Evolutionary conservation across 2,113 vertebrate genomes (phyloP).

Genomic region (Actenoides lindsayi): DNA sequence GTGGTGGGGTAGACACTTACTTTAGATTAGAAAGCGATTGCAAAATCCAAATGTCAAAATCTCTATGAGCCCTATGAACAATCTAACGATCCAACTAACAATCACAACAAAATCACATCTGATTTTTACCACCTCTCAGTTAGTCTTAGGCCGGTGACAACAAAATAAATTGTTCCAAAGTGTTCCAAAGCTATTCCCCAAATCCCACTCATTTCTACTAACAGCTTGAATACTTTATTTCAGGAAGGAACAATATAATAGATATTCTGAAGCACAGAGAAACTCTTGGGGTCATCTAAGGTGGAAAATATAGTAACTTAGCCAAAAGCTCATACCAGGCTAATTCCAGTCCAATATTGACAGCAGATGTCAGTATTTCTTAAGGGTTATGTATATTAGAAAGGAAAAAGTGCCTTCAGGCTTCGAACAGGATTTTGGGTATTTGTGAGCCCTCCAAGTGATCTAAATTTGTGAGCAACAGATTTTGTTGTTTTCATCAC

Average conservation of each 20-base stretch:
- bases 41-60: background rate
- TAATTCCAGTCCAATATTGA: background rate
- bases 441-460: conserved; percentile 20
- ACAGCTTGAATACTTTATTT: background rate
- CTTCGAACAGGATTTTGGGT: conserved; percentile 14
- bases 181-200: background rate
- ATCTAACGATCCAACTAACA: background rate
- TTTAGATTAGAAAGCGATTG: background rate
- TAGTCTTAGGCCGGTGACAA: background rate
- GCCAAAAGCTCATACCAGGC: background rate
- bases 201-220: background rate
- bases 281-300: background rate
- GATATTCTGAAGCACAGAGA: background rate
- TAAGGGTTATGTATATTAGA: background rate
- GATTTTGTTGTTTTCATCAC: conserved; percentile 48
- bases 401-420: background rate
- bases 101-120: background rate
- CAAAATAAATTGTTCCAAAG: background rate
- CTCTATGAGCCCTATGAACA: background rate
- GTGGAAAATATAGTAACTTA: background rate
- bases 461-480: conserved; percentile 57
- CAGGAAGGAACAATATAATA: background rate
- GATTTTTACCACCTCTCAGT: background rate
- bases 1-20: background rate
- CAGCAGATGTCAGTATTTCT: conserved; percentile 61